Percentiles rank a stretch among this genome's conserved stretches.
Conservation (phyloP, 2,113 vertebrate genomes). For the Centrocercus urophasianus region DNA sequence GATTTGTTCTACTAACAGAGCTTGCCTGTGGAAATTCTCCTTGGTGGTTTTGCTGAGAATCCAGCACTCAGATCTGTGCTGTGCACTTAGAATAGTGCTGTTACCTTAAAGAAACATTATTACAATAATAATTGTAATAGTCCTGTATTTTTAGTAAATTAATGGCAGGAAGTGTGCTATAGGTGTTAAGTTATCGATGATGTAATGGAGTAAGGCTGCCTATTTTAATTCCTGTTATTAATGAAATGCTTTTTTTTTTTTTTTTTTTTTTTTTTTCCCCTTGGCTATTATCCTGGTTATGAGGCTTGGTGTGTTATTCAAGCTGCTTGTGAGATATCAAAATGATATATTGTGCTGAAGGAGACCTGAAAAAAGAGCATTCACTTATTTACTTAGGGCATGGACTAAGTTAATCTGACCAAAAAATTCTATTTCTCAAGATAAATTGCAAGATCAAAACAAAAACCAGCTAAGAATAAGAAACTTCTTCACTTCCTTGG, state of each 20-base stretch:
- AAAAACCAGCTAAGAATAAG: neutral
- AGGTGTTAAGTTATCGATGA: neutral
- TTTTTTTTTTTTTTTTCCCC: neutral
- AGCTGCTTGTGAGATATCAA: neutral
- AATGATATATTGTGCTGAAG: neutral
- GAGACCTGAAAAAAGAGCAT: neutral
- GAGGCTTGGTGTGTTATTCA: neutral
- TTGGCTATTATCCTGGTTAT: neutral
- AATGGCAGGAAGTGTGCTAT: neutral
- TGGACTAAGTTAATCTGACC: neutral
- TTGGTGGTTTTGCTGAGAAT: neutral
- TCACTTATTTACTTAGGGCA: neutral
- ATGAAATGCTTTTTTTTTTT: neutral
- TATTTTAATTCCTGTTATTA: neutral
- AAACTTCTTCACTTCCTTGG: neutral
- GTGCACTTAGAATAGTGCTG: neutral
- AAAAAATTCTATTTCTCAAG: neutral
- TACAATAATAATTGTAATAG: neutral
- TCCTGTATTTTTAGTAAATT: constrained; percentile 1
- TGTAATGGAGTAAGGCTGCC: neutral
- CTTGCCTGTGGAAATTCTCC: neutral
- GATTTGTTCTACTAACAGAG: neutral
- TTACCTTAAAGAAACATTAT: neutral
- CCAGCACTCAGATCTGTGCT: neutral
- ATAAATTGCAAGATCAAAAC: neutral